Evolutionary conservation across 2,797 vertebrate species (phyloP).

Genomic region (Acanthurus leucopareius): DNA sequence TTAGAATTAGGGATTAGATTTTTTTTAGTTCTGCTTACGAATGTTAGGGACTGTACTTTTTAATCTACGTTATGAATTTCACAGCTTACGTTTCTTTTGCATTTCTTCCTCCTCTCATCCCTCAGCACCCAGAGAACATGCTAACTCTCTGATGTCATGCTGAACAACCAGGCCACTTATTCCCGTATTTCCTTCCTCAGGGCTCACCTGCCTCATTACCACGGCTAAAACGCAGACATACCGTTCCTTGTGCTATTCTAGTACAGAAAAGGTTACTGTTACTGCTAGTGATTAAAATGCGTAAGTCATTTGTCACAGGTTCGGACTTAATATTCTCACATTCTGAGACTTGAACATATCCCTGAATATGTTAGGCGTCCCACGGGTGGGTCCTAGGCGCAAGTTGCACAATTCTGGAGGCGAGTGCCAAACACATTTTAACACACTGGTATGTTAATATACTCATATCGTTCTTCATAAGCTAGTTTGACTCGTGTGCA

Average conservation of each 20-base stretch:
- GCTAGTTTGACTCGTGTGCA: constrained; percentile 43
- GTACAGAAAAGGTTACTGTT: not conserved
- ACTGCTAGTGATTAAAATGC: constrained; percentile 2
- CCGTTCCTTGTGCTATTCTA: not conserved
- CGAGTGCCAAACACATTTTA: constrained; percentile 22
- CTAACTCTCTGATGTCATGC: constrained; percentile 25
- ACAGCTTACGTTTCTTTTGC: constrained; percentile 1
- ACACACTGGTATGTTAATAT: constrained; percentile 44
- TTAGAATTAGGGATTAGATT: not conserved
- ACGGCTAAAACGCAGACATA: constrained; percentile 29
- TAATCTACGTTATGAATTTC: not conserved
- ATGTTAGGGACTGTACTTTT: not conserved
- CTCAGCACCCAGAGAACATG: constrained; percentile 23
- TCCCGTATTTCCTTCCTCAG: constrained; percentile 14
- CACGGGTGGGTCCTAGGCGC: constrained; percentile 13
- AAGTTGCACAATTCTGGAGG: constrained; percentile 1
- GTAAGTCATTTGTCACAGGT: not conserved
- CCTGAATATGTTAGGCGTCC: not conserved
- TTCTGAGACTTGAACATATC: not conserved
- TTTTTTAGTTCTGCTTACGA: not conserved
- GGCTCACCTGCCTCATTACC: constrained; percentile 24
- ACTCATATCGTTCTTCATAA: constrained; percentile 37
- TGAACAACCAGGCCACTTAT: constrained; percentile 30
- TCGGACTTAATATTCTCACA: constrained; percentile 9
- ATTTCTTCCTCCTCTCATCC: constrained; percentile 27